A percentile compares a stretch with the other conserved stretches of the same genome.
phyloP scores from a whole-genome alignment of 2,113 vertebrate species.

The Caloenas nicobarica region DNA sequence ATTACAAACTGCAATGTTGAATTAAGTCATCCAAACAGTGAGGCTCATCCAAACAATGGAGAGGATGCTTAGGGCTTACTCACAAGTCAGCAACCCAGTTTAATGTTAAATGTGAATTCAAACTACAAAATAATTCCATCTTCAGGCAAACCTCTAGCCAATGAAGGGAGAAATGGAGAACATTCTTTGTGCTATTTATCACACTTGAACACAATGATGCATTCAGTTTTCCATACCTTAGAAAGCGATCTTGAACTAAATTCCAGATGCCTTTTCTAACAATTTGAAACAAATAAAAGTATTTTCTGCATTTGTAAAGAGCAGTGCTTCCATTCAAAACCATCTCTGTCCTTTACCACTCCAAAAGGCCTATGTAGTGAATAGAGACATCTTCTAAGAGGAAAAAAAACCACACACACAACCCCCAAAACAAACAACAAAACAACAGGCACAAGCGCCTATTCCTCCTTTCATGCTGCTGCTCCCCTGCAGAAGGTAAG shows the following conservation, averaged over 20 bases:
- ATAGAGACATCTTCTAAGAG: background rate
- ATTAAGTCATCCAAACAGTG: background rate
- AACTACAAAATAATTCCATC: background rate
- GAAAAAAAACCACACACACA: background rate
- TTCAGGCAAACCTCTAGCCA: background rate
- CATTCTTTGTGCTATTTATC: background rate
- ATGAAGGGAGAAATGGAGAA: background rate
- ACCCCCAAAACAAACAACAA: too few relatives aligned
- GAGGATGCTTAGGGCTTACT: background rate
- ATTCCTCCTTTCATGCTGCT: background rate
- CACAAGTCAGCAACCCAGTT: background rate
- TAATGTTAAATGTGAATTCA: background rate
- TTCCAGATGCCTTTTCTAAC: background rate
- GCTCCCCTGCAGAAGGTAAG: background rate
- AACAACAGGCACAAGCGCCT: background rate
- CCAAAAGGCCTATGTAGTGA: background rate
- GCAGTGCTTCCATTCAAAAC: background rate
- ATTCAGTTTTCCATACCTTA: background rate
- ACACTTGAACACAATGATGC: background rate
- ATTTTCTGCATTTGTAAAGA: background rate
- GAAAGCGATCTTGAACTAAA: background rate
- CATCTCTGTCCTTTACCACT: background rate
- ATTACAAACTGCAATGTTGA: background rate
- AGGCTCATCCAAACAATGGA: constrained; percentile 7
- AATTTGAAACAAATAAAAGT: background rate